phyloP scores from a whole-genome alignment of 2,113 vertebrate species.

The Zootoca vivipara region DNA sequence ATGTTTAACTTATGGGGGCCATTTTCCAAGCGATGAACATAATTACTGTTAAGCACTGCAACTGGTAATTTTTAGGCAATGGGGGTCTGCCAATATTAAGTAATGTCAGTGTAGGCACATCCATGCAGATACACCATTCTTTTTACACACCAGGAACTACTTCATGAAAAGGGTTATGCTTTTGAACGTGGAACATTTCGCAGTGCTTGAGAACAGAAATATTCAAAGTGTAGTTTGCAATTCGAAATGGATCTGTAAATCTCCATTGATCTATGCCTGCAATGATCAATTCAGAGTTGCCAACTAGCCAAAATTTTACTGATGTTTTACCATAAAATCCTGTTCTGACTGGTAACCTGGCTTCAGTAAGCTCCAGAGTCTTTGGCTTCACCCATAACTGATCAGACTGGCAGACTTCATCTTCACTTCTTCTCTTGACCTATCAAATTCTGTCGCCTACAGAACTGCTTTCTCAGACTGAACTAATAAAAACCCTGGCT shows the following conservation, averaged over 20 bases:
- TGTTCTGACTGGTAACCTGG: not conserved
- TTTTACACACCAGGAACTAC: not conserved
- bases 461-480: not conserved
- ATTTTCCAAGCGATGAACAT: slow-evolving; percentile 4
- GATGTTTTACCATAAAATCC: not conserved
- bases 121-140: not conserved
- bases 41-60: not conserved
- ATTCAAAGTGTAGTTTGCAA: not conserved
- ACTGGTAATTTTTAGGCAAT: not conserved
- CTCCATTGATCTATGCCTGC: not conserved
- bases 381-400: not conserved
- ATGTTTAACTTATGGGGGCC: not conserved
- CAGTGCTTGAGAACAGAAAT: slow-evolving; percentile 4
- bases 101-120: not conserved
- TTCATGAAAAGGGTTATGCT: not conserved
- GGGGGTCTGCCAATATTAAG: not conserved
- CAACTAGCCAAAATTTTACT: not conserved
- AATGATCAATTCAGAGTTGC: not conserved
- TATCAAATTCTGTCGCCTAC: not conserved
- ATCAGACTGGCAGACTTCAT: not conserved
- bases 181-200: not conserved
- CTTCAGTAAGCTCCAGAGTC: not conserved
- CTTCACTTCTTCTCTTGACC: not conserved
- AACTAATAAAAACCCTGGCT: not conserved
- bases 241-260: not conserved